Evolutionary conservation across 2,888 invertebrate species (phyloP).

Genomic region (Callimorpha dominula): DNA sequence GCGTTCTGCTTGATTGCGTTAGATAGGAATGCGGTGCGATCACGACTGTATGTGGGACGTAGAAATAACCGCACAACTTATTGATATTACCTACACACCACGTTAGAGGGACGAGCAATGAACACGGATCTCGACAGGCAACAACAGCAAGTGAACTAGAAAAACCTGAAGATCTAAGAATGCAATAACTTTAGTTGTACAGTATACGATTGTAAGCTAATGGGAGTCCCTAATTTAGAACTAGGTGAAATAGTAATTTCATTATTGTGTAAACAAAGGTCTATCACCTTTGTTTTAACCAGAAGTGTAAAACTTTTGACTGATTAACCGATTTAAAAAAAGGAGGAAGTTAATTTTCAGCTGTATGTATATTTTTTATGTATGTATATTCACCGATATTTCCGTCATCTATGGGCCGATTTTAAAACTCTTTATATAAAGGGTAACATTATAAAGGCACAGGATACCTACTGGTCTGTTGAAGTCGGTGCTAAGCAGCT

Average conservation of each 20-base stretch:
- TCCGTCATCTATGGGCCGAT: no score
- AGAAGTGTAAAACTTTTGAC: not conserved
- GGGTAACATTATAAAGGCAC: no score
- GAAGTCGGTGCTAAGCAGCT: no score
- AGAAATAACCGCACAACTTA: conserved; percentile 59
- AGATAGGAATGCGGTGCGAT: conserved; percentile 73
- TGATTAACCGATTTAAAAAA: no score
- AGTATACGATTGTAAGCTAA: not conserved
- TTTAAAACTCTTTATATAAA: no score
- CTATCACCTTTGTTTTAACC: not conserved
- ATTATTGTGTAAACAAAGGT: not conserved
- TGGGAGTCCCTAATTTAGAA: not conserved
- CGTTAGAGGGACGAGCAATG: conserved; percentile 29
- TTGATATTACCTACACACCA: conserved; percentile 53
- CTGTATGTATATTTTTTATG: no score
- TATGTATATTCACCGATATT: no score
- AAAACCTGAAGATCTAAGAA: not conserved
- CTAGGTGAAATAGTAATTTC: not conserved
- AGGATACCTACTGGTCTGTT: no score
- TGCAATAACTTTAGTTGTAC: not conserved
- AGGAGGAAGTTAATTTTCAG: no score
- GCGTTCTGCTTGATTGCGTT: conserved; percentile 71
- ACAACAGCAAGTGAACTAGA: conserved; percentile 30
- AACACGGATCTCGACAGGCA: conserved; percentile 53
- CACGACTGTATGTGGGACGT: conserved; percentile 72